Conservation (phyloP, 2,113 vertebrate genomes). For the Campylomormyrus tamandua region DNA sequence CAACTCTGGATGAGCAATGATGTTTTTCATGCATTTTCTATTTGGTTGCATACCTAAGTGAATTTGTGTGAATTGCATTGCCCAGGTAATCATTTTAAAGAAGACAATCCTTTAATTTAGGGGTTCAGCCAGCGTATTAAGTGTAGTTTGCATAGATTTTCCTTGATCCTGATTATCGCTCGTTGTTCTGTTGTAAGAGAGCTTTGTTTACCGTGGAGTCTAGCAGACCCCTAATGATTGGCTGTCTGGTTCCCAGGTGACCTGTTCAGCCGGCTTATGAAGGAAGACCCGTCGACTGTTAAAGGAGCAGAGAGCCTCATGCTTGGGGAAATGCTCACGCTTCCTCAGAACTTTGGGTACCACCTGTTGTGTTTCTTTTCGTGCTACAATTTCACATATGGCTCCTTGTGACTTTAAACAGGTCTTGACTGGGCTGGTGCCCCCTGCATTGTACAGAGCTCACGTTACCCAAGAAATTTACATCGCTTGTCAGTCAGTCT, state of each 20-base stretch:
- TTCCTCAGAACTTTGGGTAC: conserved; percentile 98
- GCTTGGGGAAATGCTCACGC: conserved; percentile 95
- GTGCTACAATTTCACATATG: background rate
- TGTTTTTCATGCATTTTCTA: background rate
- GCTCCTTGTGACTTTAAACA: background rate
- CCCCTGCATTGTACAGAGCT: background rate
- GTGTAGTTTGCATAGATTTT: background rate
- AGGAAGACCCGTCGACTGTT: conserved; percentile 87
- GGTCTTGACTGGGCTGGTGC: background rate
- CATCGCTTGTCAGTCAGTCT: background rate
- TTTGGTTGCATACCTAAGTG: background rate
- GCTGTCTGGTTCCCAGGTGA: conserved; percentile 58
- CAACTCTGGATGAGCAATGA: no score
- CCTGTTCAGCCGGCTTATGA: conserved; percentile 84
- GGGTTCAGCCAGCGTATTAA: background rate
- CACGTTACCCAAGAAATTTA: background rate
- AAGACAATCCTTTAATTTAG: background rate
- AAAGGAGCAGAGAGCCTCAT: conserved; percentile 89
- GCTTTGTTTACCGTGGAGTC: no score
- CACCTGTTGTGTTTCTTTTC: background rate
- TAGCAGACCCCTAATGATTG: background rate
- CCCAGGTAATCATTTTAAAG: background rate
- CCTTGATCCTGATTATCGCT: background rate
- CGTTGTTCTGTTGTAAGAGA: background rate
- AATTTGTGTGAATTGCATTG: background rate